Evolutionary conservation across 2,888 invertebrate species (phyloP), one percentile per base, ranked within the genome.

Genomic region (Mermis nigrescens): DNA sequence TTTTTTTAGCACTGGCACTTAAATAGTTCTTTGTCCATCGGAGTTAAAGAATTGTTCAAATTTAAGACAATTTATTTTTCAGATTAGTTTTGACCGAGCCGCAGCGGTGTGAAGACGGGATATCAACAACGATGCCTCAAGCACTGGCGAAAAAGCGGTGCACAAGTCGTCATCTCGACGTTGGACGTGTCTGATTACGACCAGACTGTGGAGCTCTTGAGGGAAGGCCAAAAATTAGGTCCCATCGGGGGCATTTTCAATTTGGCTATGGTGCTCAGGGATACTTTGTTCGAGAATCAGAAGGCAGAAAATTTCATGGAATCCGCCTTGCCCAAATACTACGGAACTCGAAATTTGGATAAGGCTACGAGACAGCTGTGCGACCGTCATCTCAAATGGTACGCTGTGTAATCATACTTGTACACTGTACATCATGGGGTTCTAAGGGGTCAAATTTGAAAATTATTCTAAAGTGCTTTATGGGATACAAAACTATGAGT

Each of bases 41-140:
- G 38, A 38, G 7, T 12, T 38, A 12, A 7, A 12, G 38, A 38
- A 38, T 19, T 19, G 19, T 19, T 19, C 7, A 38, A 12, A 38
- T 12, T 38, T 38, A n/a, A 12, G 38, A 12, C 19, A 12, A 38
- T 38, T 12, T 19, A 38, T 38, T 38, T 51, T 12, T 51, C 24
- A 51, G 24, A n/a, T 51, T 24, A 12, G 51, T 51, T 12, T 22
- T 24, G 4, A 51, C n/a, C 51, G n/a, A 89, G 91, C 3, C 80
- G 92, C 66, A 83, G 84, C 65, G 92, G 91, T 46, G 78, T 90
- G 57, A 83, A 83, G 70, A 83, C 83, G 55, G 91, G 92, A 31
- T 92, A 91, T 75, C 92, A 92, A 77, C 80, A 84, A 0, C 77
- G 85, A 63, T 83, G 85, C 75, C 75, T 91, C 3, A 78, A 83